phyloP scores from a whole-genome alignment of 1,140 invertebrate species.

The Drosophila pandora region DNA sequence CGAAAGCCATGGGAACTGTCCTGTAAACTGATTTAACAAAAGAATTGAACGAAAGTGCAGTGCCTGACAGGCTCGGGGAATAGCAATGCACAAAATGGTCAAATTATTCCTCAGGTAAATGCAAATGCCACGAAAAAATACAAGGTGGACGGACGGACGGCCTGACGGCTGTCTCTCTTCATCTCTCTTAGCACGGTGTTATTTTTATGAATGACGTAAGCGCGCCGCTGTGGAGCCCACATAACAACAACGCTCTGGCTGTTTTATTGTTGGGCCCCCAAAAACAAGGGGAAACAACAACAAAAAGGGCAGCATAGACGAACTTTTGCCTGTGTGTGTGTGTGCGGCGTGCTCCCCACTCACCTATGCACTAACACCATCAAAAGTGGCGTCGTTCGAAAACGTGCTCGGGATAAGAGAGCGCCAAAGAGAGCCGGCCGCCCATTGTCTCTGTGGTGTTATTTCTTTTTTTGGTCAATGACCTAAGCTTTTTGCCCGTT shows the following conservation, averaged over 20 bases:
- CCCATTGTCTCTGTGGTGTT: conserved; percentile 39
- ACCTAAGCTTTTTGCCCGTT: conserved; percentile 75
- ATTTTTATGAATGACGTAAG: conserved; percentile 82
- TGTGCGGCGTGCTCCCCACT: conserved; percentile 24
- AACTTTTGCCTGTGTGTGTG: conserved; percentile 6
- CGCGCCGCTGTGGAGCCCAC: conserved; percentile 45
- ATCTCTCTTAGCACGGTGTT: conserved; percentile 57
- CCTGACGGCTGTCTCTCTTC: conserved; percentile 15
- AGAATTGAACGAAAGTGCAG: conserved; percentile 1
- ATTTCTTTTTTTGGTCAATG: conserved; percentile 80
- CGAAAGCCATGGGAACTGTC: conserved; percentile 19
- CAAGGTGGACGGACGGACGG: background rate
- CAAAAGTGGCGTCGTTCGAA: conserved; percentile 67
- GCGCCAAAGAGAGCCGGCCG: conserved; percentile 7
- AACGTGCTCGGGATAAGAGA: conserved; percentile 57
- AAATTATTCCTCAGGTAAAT: conserved; percentile 79
- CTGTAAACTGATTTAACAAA: conserved; percentile 44
- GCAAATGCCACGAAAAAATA: conserved; percentile 32
- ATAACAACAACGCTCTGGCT: conserved; percentile 49
- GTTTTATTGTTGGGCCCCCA: conserved; percentile 11
- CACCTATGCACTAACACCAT: conserved; percentile 12
- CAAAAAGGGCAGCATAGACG: conserved; percentile 18
- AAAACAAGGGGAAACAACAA: conserved; percentile 10
- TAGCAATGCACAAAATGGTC: conserved; percentile 73
- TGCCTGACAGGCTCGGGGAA: background rate